These are phyloP conservation scores for Pelodytes ibericus DNA, from an alignment of 2,797 vertebrate species.

Conservation along the genomic window DNA sequence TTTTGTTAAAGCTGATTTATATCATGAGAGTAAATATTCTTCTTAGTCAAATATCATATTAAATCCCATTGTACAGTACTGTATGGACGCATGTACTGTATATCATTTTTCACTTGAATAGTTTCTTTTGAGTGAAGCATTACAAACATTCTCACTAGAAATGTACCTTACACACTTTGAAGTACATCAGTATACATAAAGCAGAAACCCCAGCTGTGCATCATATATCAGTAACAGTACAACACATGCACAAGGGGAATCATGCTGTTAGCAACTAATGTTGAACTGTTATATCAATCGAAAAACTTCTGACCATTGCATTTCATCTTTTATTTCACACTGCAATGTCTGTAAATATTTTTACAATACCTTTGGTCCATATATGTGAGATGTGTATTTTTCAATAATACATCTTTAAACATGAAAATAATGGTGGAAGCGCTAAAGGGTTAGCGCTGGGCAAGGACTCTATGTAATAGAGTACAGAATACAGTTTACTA, in stretches of 20 bases:
- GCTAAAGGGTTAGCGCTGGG: too few relatives aligned
- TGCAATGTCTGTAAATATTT: too few relatives aligned
- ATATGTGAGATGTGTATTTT: too few relatives aligned
- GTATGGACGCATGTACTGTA: slow-evolving; percentile 13
- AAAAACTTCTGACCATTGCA: slow-evolving; percentile 17
- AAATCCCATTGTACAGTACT: slow-evolving; percentile 20
- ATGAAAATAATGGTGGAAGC: too few relatives aligned
- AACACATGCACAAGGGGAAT: slow-evolving; percentile 50
- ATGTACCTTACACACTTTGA: background rate
- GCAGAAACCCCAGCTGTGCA: slow-evolving; percentile 55
- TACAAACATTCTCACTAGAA: slow-evolving; percentile 16
- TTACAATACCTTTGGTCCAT: too few relatives aligned
- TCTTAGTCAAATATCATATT: slow-evolving; percentile 25
- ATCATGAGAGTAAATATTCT: slow-evolving; percentile 12
- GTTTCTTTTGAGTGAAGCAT: slow-evolving; percentile 22
- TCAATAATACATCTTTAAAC: too few relatives aligned
- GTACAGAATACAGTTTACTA: too few relatives aligned
- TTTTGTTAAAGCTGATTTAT: background rate
- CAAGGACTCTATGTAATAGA: too few relatives aligned
- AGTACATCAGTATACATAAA: slow-evolving; percentile 25
- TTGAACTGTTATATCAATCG: slow-evolving; percentile 47
- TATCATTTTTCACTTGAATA: background rate
- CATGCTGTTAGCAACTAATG: slow-evolving; percentile 35
- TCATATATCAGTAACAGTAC: slow-evolving; percentile 38
- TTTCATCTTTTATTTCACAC: slow-evolving; percentile 6